Evolutionary conservation across 2,113 vertebrate species (phyloP), one percentile per base, ranked within the genome.

Genomic region (Misgurnus mizolepis): DNA sequence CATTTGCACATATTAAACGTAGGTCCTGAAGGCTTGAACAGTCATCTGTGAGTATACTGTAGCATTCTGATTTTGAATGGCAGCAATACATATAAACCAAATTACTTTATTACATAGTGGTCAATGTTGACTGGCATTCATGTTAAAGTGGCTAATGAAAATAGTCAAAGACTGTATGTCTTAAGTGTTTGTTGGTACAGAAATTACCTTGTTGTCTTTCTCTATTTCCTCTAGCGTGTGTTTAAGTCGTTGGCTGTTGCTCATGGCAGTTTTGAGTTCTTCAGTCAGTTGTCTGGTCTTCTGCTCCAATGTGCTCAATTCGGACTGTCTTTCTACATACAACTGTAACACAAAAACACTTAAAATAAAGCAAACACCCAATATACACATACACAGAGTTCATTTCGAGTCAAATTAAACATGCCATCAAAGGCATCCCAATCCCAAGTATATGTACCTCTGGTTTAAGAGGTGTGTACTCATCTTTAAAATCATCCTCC

Each of bases 401-500:
- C 7, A 47, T 47, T 47, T 47, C 10, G 45, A 10, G 45, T 47
- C 45, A 47, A 9, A 47, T 11, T 12, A 50, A 50, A 50, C 47
- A 12, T 50, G n/a, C n/a, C n/a, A n/a, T n/a, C n/a, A 34, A 34
- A 34, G 27, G 1, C 27, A 2, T 34, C 27, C 27, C 27, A 34
- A 34, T 34, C 12, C 10, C 14, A 70, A 10, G 74, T 80, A 89
- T 93, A 93, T 80, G 89, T 93, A 93, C 93, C 93, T 93, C 86
- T 55, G 80, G 69, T 81, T 78, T 90, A 43, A 93, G 76, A 69
- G 89, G 80, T n/a, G 66, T 78, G 81, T 93, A 93, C 61, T 93
- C 88, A 85, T 94, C 91, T 85, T 92, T 87, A 88, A 93, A 93
- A 61, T 91, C 89, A 72, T 91, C 89, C 72, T 91, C 84, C 34